Base-by-base conservation (phyloP, 2,113 vertebrate genomes). In the Isichthys henryi region DNA sequence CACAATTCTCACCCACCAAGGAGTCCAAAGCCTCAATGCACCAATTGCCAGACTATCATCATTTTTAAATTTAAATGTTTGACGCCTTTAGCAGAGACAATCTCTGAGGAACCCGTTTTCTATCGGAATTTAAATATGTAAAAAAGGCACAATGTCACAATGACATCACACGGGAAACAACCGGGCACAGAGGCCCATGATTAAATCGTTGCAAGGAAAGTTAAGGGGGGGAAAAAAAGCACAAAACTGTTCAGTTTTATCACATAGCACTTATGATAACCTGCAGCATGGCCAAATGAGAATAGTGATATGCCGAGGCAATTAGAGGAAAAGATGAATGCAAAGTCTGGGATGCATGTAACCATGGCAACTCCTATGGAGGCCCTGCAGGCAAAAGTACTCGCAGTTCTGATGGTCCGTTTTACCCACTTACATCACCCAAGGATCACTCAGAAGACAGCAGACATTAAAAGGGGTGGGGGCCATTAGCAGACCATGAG, bases 311-410 rank as follows among this genome's bases (percentile, higher is more conserved):
- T 53, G 10, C 53, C 31, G 66, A 88, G 17, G 82, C 27, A 56
- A 77, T 35, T 27, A 43, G 43, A 46, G 21, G 48, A 35, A 83
- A 91, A 92, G 74, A 88, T 46, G 35, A 15, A 21, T 27, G 82
- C 4, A 90, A 45, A 77, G 19, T 90, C 86, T 91, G 74, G 43
- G 56, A 89, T n/a, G 27, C 77, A 88, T 11, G 90, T 92, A 83
- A 92, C 92, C 90, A 93, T 91, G 91, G 92, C 48, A 89, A 92
- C 82, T 56, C 56, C n/a, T 27, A 77, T 3, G 45, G 10, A 88
- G 53, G 52, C 23, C 46, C 88, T 35, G 15, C 21, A 19, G 9
- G 19, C 43, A 82, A 89, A 46, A 58, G 31, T 2, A 31, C 48
- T 89, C 27, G 80, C 39, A 5, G 70, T 89, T 50, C 62, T 27